Base-by-base conservation (phyloP, 2,797 vertebrate species). In the Ctenosaura bakeri region DNA sequence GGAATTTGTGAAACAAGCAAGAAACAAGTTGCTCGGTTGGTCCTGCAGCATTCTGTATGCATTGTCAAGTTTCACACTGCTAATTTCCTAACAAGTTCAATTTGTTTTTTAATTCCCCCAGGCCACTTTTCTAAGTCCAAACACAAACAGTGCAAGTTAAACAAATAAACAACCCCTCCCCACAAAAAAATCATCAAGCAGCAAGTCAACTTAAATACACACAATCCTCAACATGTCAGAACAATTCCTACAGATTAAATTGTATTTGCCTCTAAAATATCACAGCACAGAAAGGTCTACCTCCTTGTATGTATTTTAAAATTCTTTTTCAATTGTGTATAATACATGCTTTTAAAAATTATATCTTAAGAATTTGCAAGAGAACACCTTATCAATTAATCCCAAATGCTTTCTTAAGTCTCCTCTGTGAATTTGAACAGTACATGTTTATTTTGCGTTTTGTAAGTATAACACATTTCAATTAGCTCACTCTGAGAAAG, bases 341-440 rank as follows among this genome's bases (percentile, higher is more conserved):
- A 94, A 96, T 97, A 93, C 96, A 98, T 97, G 97, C 98, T 98
- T 98, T 29, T 26, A 50, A 78, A 77, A 26, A 26, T 96, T 95
- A 96, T 96, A 96, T 97, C 96, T 76, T 96, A 97, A 97, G 95
- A 95, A 95, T 97, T 95, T 97, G 96, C 96, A 98, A 97, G 95
- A 96, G 95, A 97, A 98, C 94, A 97, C 96, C 96, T 94, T 92
- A 97, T 98, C 95, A 98, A 97, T 98, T 98, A 98, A 98, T 97
- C 97, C 98, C 96, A 95, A 96, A 93, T 94, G 93, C 92, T 94
- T 97, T 96, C 95, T 96, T 94, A 89, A 91, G 94, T 94, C 96
- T 97, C 94, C 90, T 94, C 50, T 71, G 94, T 95, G 91, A 95
- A 95, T 91, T 95, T 90, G 95, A 92, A 88, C 87, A 93, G 85